A percentile compares a stretch with the other conserved stretches of the same genome.
These are phyloP conservation scores for Xanthorhoe spadicearia DNA, from an alignment of 2,888 invertebrate genomes.

Conservation along the genomic window DNA sequence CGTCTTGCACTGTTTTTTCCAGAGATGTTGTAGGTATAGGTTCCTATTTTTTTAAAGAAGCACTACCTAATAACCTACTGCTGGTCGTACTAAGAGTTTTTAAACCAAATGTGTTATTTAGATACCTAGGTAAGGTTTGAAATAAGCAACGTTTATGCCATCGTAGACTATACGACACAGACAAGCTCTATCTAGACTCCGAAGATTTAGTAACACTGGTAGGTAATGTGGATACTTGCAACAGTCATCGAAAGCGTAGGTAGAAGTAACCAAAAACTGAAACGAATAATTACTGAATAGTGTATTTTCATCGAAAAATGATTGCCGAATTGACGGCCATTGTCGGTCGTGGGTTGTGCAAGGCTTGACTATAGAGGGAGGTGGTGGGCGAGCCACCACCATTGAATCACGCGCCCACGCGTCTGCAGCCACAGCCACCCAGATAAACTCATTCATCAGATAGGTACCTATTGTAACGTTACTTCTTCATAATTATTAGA, in stretches of 20 bases:
- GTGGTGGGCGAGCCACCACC: slow-evolving; percentile 60
- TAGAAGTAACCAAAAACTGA: slow-evolving; percentile 11
- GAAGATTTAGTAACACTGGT: too few species aligned
- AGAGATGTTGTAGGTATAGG: too few species aligned
- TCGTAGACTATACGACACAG: too few species aligned
- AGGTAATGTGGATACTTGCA: too few species aligned
- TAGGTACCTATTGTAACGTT: slow-evolving; percentile 38
- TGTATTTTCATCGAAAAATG: slow-evolving; percentile 22
- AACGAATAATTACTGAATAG: slow-evolving; percentile 11
- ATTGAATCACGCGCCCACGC: slow-evolving; percentile 76
- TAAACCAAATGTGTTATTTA: too few species aligned
- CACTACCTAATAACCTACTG: too few species aligned
- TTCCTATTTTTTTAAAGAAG: too few species aligned
- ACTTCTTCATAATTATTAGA: slow-evolving; percentile 17
- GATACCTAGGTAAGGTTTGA: too few species aligned
- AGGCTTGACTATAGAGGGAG: slow-evolving; percentile 62
- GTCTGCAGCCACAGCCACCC: slow-evolving; percentile 54
- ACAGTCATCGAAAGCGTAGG: slow-evolving; percentile 21
- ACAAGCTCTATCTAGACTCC: too few species aligned
- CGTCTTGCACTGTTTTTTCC: too few species aligned
- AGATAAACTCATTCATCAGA: slow-evolving; percentile 54
- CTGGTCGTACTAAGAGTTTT: too few species aligned
- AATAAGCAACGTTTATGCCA: too few species aligned
- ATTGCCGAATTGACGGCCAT: slow-evolving; percentile 50
- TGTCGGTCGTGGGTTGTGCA: slow-evolving; percentile 65